Evolutionary conservation across 2,888 invertebrate species (phyloP).

Genomic region (Lumbricus terrestris): DNA sequence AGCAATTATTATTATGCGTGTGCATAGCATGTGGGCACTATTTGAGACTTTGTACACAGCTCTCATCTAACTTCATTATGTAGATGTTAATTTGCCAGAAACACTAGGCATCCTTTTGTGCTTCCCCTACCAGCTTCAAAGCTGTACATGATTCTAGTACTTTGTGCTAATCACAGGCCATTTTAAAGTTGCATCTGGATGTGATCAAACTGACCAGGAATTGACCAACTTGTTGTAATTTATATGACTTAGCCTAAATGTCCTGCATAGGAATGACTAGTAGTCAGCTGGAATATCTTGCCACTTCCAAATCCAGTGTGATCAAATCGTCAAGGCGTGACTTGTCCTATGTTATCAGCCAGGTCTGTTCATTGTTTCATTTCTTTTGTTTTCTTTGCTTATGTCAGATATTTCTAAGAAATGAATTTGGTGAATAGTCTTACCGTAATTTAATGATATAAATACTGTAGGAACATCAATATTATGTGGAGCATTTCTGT

Average conservation of each 20-base stretch:
- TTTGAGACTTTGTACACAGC: too few relatives aligned
- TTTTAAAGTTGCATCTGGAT: too few relatives aligned
- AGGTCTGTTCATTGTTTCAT: slow-evolving; percentile 23
- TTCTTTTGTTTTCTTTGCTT: neutral
- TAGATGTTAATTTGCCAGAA: too few relatives aligned
- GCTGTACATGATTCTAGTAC: neutral
- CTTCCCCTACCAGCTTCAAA: neutral
- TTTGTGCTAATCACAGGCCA: too few relatives aligned
- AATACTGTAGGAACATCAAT: neutral
- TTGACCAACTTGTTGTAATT: neutral
- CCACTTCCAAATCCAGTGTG: slow-evolving; percentile 62
- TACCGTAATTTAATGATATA: too few relatives aligned
- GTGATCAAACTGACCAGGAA: too few relatives aligned
- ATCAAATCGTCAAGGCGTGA: slow-evolving; percentile 87
- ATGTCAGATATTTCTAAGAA: neutral
- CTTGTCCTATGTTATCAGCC: slow-evolving; percentile 70
- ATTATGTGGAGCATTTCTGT: neutral
- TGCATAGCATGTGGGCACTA: too few relatives aligned
- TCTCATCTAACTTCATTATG: too few relatives aligned
- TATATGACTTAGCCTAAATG: neutral
- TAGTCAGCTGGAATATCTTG: slow-evolving; percentile 69
- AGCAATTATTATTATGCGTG: too few relatives aligned
- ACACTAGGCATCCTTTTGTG: neutral
- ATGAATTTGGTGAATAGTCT: neutral
- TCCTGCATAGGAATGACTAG: slow-evolving; percentile 63